Conservation (phyloP, 2,113 vertebrate genomes). For the Paramormyrops kingsleyae region DNA sequence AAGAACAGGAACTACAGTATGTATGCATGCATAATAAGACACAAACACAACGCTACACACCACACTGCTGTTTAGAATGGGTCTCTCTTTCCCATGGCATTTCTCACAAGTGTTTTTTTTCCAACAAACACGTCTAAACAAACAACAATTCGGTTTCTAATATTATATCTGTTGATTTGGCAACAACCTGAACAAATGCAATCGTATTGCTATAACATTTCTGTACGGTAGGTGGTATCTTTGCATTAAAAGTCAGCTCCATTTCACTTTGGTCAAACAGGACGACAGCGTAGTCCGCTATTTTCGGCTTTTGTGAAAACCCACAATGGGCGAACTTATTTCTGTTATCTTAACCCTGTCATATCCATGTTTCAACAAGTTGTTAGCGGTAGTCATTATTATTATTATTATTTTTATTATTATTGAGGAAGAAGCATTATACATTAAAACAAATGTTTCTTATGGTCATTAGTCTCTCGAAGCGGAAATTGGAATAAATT, state of each 20-base stretch:
- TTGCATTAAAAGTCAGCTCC: neutral
- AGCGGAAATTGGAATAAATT: neutral
- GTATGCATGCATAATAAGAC: neutral
- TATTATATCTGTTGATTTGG: neutral
- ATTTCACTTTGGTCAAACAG: neutral
- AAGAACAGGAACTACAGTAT: neutral
- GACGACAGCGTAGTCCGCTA: neutral
- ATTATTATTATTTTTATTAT: neutral
- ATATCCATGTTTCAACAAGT: neutral
- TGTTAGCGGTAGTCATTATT: neutral
- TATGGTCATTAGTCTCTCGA: neutral
- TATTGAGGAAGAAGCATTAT: neutral
- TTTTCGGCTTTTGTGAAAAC: neutral
- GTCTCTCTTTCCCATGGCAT: neutral
- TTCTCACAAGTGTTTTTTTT: neutral
- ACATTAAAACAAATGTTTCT: neutral
- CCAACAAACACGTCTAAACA: neutral
- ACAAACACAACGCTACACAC: neutral
- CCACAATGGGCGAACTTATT: neutral
- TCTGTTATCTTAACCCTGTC: neutral
- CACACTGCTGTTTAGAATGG: neutral
- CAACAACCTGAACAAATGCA: neutral
- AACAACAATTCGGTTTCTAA: neutral
- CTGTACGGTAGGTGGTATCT: constrained; percentile 11
- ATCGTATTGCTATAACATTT: neutral